Evolutionary conservation across 1,140 invertebrate genomes (phyloP).

Genomic region (Marisa cornuarietis): DNA sequence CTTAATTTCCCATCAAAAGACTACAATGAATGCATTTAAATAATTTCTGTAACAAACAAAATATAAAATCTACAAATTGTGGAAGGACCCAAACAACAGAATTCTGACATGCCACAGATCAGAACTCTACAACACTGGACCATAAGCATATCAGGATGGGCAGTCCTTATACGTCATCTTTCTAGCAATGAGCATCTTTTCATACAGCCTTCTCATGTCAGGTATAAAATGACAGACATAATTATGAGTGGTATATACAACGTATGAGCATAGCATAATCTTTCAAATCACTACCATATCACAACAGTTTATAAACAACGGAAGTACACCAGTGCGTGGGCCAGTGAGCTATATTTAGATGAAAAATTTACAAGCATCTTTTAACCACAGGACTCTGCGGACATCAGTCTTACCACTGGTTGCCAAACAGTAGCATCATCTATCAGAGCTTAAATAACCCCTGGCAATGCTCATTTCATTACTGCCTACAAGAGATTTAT

Average conservation of each 20-base stretch:
- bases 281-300: slow-evolving; percentile 20
- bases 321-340: slow-evolving; percentile 18
- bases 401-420: background rate
- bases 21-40: too few relatives aligned
- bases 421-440: background rate
- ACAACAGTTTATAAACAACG: slow-evolving; percentile 19
- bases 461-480: background rate
- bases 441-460: background rate
- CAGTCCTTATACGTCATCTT: too few relatives aligned
- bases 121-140: too few relatives aligned
- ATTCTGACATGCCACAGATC: too few relatives aligned
- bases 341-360: slow-evolving; percentile 13
- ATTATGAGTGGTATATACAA: slow-evolving; percentile 8
- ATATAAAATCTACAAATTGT: too few relatives aligned
- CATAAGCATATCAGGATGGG: too few relatives aligned
- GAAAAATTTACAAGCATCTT: background rate
- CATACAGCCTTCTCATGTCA: background rate
- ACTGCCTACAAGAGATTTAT: background rate
- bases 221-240: slow-evolving; percentile 10
- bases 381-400: background rate
- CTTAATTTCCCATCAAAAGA: too few relatives aligned
- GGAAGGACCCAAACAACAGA: too few relatives aligned
- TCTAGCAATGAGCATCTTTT: background rate
- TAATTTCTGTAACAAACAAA: too few relatives aligned
- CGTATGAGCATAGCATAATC: slow-evolving; percentile 12